These are phyloP conservation scores for Eolophus roseicapilla DNA, from an alignment of 2,113 vertebrate genomes.

Conservation along the genomic window DNA sequence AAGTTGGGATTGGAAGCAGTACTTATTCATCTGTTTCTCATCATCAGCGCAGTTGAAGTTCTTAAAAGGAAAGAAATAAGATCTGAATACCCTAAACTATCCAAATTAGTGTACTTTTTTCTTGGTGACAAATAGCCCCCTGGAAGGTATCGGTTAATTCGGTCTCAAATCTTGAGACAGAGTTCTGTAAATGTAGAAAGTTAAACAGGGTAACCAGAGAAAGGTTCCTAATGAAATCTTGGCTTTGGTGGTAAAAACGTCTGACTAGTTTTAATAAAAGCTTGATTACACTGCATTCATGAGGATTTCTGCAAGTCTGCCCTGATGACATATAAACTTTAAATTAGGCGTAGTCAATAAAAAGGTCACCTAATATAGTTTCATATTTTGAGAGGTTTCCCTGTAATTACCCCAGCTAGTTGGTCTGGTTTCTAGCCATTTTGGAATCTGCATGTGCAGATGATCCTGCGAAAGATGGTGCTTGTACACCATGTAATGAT, in stretches of 20 bases:
- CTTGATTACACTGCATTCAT: constrained; percentile 11
- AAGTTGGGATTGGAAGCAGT: neutral
- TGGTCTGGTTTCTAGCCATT: constrained; percentile 8
- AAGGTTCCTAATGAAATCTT: constrained; percentile 42
- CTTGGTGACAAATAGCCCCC: neutral
- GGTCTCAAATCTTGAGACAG: constrained; percentile 6
- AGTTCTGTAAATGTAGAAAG: constrained; percentile 37
- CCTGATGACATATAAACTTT: constrained; percentile 46
- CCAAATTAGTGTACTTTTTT: neutral
- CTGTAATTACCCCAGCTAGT: neutral
- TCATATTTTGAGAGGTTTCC: constrained; percentile 16
- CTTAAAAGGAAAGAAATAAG: neutral
- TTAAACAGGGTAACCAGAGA: constrained; percentile 48
- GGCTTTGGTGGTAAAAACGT: constrained; percentile 5
- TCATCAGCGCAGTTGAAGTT: neutral
- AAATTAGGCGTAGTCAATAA: constrained; percentile 17
- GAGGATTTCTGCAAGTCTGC: constrained; percentile 39
- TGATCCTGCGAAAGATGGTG: neutral
- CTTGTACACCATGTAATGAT: neutral
- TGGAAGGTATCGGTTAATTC: constrained; percentile 37
- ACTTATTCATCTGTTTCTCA: constrained; percentile 32
- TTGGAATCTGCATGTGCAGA: neutral
- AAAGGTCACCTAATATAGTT: constrained; percentile 33
- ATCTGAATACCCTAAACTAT: neutral
- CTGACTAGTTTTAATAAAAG: constrained; percentile 39